A percentile compares a stretch with the other conserved stretches of the same genome.
These are phyloP conservation scores for Candoia aspera DNA, from an alignment of 2,113 vertebrate genomes.

Conservation along the genomic window DNA sequence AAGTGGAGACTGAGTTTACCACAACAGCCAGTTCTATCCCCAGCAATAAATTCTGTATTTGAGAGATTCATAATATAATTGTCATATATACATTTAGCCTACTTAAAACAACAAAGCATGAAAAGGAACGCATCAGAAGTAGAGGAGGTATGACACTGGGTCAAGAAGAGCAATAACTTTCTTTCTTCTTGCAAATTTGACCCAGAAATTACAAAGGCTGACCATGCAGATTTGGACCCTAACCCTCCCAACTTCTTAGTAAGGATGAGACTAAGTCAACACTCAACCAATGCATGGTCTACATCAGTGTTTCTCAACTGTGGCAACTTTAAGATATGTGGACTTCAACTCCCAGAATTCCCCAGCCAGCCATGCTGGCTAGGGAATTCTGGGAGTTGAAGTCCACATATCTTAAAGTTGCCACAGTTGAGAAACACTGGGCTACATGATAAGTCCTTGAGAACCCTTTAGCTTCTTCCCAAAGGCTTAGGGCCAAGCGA, in stretches of 20 bases:
- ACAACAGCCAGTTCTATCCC: not conserved
- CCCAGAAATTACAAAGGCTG: not conserved
- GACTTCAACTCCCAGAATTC: no score
- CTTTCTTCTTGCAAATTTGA: not conserved
- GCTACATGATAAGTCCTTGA: not conserved
- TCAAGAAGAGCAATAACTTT: not conserved
- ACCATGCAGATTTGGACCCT: not conserved
- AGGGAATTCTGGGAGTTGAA: no score
- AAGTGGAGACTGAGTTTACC: not conserved
- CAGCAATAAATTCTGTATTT: not conserved
- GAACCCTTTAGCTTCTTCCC: conserved; percentile 39
- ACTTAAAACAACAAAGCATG: not conserved
- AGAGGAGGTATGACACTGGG: no score
- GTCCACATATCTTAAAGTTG: no score
- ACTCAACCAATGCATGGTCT: rapidly evolving
- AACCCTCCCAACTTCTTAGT: rapidly evolving
- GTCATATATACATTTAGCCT: not conserved
- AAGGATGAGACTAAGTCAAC: not conserved
- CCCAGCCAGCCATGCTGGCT: no score
- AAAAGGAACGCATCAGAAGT: not conserved
- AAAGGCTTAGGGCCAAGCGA: conserved; percentile 46
- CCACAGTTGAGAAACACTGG: no score
- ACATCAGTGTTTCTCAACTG: not conserved
- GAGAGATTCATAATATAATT: not conserved
- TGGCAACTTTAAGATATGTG: no score